phyloP scores from a whole-genome alignment of 2,888 invertebrate species.

The Cremastobaeus sp. region DNA sequence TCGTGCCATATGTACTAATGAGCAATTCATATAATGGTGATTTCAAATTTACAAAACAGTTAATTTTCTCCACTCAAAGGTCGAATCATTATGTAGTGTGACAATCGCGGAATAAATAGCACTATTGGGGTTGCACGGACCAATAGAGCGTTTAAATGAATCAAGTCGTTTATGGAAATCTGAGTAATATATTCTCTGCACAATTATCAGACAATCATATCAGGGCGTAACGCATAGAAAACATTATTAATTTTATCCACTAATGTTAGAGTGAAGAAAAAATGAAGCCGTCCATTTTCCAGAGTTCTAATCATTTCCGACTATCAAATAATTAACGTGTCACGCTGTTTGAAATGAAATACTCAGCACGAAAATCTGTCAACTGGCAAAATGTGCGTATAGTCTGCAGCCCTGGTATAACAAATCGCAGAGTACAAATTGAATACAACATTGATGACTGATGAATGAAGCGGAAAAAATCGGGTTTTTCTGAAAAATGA shows the following conservation, averaged over 20 bases:
- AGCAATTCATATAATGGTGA: slow-evolving; percentile 24
- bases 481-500: slow-evolving; percentile 25
- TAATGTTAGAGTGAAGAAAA: too few relatives aligned
- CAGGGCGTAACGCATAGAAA: slow-evolving; percentile 1
- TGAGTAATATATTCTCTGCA: slow-evolving; percentile 37
- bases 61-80: slow-evolving; percentile 51
- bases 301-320: too few relatives aligned
- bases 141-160: slow-evolving; percentile 75
- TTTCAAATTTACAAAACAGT: slow-evolving; percentile 54
- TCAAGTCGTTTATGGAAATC: slow-evolving; percentile 66
- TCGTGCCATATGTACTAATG: slow-evolving; percentile 30
- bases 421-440: slow-evolving; percentile 17
- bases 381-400: neutral
- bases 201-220: slow-evolving; percentile 33
- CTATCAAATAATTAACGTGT: too few relatives aligned
- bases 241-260: too few relatives aligned
- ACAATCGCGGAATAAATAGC: slow-evolving; percentile 68
- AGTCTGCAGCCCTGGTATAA: slow-evolving; percentile 4
- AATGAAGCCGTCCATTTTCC: too few relatives aligned
- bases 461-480: slow-evolving; percentile 22
- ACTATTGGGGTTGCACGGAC: slow-evolving; percentile 68
- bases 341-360: too few relatives aligned
- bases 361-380: too few relatives aligned
- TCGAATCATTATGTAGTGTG: slow-evolving; percentile 49
- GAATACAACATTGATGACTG: slow-evolving; percentile 39